A percentile compares a stretch with the other conserved stretches of the same genome.
Evolutionary conservation across 2,113 vertebrate genomes (phyloP).

Genomic region (Scatophagus argus): DNA sequence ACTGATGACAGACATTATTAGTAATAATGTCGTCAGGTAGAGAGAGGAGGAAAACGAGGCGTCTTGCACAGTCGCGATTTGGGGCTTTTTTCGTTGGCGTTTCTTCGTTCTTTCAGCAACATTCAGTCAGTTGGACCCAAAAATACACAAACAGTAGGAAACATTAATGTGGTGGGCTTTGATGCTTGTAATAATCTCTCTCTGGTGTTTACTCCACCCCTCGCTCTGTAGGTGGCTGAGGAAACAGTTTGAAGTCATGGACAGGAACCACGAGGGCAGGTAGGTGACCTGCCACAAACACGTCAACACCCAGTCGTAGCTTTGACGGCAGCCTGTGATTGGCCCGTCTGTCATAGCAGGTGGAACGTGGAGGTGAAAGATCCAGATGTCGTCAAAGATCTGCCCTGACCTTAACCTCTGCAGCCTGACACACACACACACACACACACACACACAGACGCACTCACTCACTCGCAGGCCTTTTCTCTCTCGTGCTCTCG

Average conservation of each 20-base stretch:
- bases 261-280: conserved; percentile 88
- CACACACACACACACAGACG: conserved; percentile 4
- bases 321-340: conserved; percentile 3
- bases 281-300: conserved; percentile 68
- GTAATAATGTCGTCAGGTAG: too few relatives aligned
- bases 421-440: background rate
- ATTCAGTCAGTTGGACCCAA: too few relatives aligned
- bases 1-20: too few relatives aligned
- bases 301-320: conserved; percentile 17
- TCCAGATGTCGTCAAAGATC: conserved; percentile 56
- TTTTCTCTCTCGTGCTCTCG: background rate
- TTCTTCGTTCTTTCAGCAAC: too few relatives aligned
- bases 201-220: background rate
- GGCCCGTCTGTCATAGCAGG: conserved; percentile 24
- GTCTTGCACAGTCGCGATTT: too few relatives aligned
- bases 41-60: too few relatives aligned
- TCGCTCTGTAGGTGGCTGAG: conserved; percentile 85
- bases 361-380: conserved; percentile 30
- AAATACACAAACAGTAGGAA: too few relatives aligned
- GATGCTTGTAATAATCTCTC: background rate
- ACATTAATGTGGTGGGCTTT: background rate
- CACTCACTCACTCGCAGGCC: too few relatives aligned
- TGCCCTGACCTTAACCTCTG: background rate
- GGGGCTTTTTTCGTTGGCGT: too few relatives aligned
- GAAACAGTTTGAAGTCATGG: conserved; percentile 90